Evolutionary conservation across 1,140 invertebrate genomes (phyloP).

Genomic region (Apolygus lucorum): DNA sequence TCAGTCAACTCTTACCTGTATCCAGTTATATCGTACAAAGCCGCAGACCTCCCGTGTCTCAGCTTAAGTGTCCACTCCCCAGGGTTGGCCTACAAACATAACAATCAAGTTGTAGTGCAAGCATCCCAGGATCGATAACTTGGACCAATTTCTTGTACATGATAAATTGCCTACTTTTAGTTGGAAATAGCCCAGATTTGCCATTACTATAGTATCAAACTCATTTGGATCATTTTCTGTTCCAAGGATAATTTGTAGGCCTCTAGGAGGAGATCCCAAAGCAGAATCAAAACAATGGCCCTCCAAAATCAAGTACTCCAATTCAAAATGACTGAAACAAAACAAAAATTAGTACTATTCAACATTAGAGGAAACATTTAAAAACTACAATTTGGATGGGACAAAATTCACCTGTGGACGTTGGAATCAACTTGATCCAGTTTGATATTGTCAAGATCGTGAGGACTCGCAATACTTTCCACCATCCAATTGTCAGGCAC

Average conservation of each 20-base stretch:
- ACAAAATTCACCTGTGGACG: conserved; percentile 55
- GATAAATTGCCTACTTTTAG: conserved; percentile 54
- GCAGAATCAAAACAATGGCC: conserved; percentile 93
- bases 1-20: conserved; percentile 36
- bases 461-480: conserved; percentile 84
- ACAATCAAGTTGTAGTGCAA: background rate
- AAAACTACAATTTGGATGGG: background rate
- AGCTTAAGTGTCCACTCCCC: conserved; percentile 85
- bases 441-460: conserved; percentile 97
- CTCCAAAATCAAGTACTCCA: conserved; percentile 85
- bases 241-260: conserved; percentile 92
- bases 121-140: too few relatives aligned
- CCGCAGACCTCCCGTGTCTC: conserved; percentile 83
- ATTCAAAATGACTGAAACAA: conserved; percentile 69
- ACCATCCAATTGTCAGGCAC: conserved; percentile 99
- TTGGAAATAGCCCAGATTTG: conserved; percentile 96
- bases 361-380: background rate
- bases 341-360: background rate
- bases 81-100: conserved; percentile 63
- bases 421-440: conserved; percentile 74
- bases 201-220: conserved; percentile 99
- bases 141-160: too few relatives aligned
- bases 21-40: conserved; percentile 84
- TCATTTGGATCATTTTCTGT: conserved; percentile 63
- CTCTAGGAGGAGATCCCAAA: conserved; percentile 86